phyloP scores from a whole-genome alignment of 2,888 invertebrate species.

The Callyntrura guangdongensis region DNA sequence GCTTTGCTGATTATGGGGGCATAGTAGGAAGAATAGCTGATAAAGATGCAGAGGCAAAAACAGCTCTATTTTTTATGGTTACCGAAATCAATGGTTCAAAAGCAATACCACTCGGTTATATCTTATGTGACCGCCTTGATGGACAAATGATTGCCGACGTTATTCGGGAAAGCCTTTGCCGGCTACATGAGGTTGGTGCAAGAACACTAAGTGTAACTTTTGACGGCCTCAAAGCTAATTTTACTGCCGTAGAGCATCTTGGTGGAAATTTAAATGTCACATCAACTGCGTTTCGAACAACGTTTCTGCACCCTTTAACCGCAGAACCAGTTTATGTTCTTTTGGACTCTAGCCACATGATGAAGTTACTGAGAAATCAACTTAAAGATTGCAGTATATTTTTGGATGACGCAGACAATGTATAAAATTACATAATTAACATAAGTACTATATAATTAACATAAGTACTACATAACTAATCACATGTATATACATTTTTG shows the following conservation, averaged over 20 bases:
- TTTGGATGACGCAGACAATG: not conserved
- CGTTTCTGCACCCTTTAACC: not conserved
- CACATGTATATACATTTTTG: too few relatives aligned
- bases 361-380: not conserved
- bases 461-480: too few relatives aligned
- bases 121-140: not conserved
- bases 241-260: not conserved
- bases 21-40: not conserved
- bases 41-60: not conserved
- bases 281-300: not conserved
- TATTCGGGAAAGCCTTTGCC: not conserved
- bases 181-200: not conserved
- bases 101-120: not conserved
- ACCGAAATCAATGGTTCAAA: constrained; percentile 10
- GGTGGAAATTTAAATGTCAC: not conserved
- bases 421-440: not conserved
- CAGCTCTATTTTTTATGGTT: not conserved
- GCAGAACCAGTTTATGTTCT: not conserved
- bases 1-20: not conserved
- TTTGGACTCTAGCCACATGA: constrained; percentile 4
- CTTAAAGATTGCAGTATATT: not conserved
- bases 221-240: not conserved
- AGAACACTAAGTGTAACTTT: not conserved
- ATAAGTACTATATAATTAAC: not conserved
- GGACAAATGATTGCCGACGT: not conserved